Percentiles rank a stretch among this genome's conserved stretches.
Evolutionary conservation across 1,140 invertebrate genomes (phyloP).

Genomic region (Mercenaria mercenaria): DNA sequence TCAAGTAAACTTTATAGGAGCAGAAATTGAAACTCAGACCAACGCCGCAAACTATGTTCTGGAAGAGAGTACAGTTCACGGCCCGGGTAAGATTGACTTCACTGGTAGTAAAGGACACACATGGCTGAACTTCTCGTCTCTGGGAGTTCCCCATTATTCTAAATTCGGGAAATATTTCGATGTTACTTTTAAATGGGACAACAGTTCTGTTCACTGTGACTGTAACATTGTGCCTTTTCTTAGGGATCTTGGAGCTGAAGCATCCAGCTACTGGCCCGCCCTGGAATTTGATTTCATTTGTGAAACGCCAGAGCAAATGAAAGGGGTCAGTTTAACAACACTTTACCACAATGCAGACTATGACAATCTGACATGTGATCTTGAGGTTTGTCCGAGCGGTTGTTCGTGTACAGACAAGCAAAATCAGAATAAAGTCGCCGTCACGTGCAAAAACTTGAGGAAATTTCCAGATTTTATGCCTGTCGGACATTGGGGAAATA

Average conservation of each 20-base stretch:
- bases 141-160: not conserved
- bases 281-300: not conserved
- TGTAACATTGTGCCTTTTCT: not conserved
- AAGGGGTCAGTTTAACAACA: not conserved
- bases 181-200: not conserved
- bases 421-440: not conserved
- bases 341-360: not conserved
- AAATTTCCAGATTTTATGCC: constrained; percentile 6
- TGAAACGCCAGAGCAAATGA: not conserved
- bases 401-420: not conserved
- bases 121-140: not conserved
- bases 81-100: not conserved
- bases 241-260: not conserved
- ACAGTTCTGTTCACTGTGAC: not conserved
- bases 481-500: constrained; percentile 1
- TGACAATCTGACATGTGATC: not conserved
- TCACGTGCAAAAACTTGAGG: not conserved
- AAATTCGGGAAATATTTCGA: not conserved
- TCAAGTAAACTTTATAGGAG: not conserved
- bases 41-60: not conserved
- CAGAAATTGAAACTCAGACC: not conserved
- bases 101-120: too few relatives aligned
- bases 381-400: not conserved
- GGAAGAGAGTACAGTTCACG: not conserved
- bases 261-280: not conserved